phyloP scores from a whole-genome alignment of 2,888 invertebrate genomes.

The Palloptera scutellata region DNA sequence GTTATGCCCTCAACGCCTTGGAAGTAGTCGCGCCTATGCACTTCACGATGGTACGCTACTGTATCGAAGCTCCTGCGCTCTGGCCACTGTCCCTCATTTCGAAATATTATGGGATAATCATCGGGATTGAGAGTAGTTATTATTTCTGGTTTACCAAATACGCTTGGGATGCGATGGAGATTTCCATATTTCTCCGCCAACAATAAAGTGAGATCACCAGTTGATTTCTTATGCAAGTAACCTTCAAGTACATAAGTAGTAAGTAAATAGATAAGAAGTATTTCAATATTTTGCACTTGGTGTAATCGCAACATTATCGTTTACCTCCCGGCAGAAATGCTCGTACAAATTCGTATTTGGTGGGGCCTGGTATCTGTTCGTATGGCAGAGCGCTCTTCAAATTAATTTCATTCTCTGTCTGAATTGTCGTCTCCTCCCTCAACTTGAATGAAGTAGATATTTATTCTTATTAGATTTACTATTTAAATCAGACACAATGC shows the following conservation, averaged over 20 bases:
- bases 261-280: too few species aligned
- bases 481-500: too few species aligned
- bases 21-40: slow-evolving; percentile 42
- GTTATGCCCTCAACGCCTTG: slow-evolving; percentile 44
- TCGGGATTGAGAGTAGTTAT: slow-evolving; percentile 66
- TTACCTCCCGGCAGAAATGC: slow-evolving; percentile 63
- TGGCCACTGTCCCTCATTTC: slow-evolving; percentile 65
- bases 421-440: too few species aligned
- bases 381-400: slow-evolving; percentile 24
- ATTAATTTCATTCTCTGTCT: slow-evolving; percentile 18
- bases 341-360: slow-evolving; percentile 61
- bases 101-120: slow-evolving; percentile 65
- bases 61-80: slow-evolving; percentile 59
- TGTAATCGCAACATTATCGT: too few species aligned
- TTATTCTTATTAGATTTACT: too few species aligned
- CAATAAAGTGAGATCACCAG: slow-evolving; percentile 44
- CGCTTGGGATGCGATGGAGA: slow-evolving; percentile 61
- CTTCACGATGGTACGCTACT: slow-evolving; percentile 60
- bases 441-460: too few species aligned
- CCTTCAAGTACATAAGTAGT: slow-evolving; percentile 39
- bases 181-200: slow-evolving; percentile 55
- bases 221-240: slow-evolving; percentile 38
- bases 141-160: slow-evolving; percentile 51
- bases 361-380: slow-evolving; percentile 28
- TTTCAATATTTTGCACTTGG: too few species aligned